phyloP scores from a whole-genome alignment of 1,140 invertebrate genomes.

The Dendrolimus punctatus region DNA sequence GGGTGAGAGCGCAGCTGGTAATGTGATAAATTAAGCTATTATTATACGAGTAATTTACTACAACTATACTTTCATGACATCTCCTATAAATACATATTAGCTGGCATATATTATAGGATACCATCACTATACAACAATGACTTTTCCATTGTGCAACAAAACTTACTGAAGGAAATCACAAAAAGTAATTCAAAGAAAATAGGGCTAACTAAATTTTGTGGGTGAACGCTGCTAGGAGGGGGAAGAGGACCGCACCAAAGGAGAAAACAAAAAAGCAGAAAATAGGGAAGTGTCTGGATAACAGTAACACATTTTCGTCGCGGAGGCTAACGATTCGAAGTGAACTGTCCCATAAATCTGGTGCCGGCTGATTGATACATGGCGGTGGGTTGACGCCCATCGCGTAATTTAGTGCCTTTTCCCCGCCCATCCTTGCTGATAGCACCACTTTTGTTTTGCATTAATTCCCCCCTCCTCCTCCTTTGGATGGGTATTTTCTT shows the following conservation, averaged over 20 bases:
- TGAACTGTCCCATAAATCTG: slow-evolving; percentile 70
- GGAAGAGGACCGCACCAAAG: neutral
- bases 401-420: slow-evolving; percentile 66
- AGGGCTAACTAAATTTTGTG: too few species aligned
- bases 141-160: too few species aligned
- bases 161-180: too few species aligned
- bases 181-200: too few species aligned
- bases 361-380: slow-evolving; percentile 69
- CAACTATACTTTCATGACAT: too few species aligned
- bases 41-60: too few species aligned
- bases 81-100: too few species aligned
- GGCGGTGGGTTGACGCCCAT: slow-evolving; percentile 72
- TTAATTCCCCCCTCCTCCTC: slow-evolving; percentile 59
- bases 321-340: slow-evolving; percentile 66
- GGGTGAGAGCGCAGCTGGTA: too few species aligned
- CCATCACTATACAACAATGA: too few species aligned
- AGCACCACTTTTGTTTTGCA: slow-evolving; percentile 67
- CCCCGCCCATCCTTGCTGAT: slow-evolving; percentile 52
- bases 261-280: slow-evolving; percentile 1
- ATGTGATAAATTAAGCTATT: too few species aligned
- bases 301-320: slow-evolving; percentile 61
- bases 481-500: slow-evolving; percentile 5
- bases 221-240: too few species aligned
- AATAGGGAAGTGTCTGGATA: slow-evolving; percentile 16
- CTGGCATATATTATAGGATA: too few species aligned